Evolutionary conservation across 2,797 vertebrate species (phyloP).

Genomic region (Malurus splendens): DNA sequence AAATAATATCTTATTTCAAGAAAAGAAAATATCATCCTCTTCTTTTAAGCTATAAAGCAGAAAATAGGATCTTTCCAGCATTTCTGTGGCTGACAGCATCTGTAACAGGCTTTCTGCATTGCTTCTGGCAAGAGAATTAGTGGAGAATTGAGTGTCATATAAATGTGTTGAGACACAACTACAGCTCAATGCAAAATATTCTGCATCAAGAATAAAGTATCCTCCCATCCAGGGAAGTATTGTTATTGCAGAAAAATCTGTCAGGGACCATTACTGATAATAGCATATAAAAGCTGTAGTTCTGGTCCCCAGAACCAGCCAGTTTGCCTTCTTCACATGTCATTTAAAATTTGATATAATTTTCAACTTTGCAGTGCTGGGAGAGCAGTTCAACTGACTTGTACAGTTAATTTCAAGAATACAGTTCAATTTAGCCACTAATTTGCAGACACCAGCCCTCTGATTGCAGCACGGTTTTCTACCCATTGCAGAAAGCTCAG

Average conservation of each 20-base stretch:
- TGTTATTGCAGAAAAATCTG: neutral
- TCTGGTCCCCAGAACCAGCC: neutral
- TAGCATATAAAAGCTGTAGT: accelerated
- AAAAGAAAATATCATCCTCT: neutral
- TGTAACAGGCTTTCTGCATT: neutral
- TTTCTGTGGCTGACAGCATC: neutral
- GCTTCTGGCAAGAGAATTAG: neutral
- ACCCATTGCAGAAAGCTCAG: neutral
- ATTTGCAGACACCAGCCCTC: neutral
- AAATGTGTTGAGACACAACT: neutral
- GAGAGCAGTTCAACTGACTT: neutral
- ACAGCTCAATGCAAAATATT: neutral
- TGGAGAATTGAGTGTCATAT: neutral
- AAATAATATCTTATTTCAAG: neutral
- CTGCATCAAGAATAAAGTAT: neutral
- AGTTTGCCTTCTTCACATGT: neutral
- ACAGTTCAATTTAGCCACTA: neutral
- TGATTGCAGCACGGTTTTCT: neutral
- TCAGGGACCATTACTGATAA: neutral
- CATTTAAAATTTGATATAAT: neutral
- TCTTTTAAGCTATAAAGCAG: neutral
- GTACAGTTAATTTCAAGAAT: neutral
- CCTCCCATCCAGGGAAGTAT: neutral
- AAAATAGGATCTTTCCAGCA: neutral
- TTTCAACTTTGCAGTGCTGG: neutral